Conservation (phyloP, 2,113 vertebrate genomes). For the Hypocryptadius cinnamomeus region DNA sequence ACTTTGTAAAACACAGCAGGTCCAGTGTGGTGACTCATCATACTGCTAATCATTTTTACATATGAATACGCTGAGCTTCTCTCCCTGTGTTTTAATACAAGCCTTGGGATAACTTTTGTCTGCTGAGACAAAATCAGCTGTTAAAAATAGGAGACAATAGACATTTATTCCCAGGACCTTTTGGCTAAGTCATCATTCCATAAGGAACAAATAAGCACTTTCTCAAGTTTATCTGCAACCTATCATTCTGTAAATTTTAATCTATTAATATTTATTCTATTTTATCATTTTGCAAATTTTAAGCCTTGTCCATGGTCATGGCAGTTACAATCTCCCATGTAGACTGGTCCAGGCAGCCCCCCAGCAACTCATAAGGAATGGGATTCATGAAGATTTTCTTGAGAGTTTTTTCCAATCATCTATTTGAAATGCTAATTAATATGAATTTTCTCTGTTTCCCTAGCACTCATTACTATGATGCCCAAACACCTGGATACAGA, state of each 20-base stretch:
- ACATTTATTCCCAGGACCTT: neutral
- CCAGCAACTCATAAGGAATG: neutral
- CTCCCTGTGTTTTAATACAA: neutral
- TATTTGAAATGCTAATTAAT: neutral
- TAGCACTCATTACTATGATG: neutral
- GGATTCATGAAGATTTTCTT: neutral
- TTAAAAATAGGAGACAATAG: neutral
- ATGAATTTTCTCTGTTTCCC: neutral
- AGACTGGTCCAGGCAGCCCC: neutral
- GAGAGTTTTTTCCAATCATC: neutral
- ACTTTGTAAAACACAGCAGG: neutral
- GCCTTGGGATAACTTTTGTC: neutral
- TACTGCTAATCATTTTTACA: neutral
- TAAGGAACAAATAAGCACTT: neutral
- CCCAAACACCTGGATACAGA: neutral
- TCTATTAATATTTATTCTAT: neutral
- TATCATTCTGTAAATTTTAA: neutral
- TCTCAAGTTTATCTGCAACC: neutral
- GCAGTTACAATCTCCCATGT: neutral
- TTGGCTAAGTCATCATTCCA: neutral
- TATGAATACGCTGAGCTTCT: neutral
- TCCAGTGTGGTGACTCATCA: neutral
- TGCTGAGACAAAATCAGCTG: neutral
- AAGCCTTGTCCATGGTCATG: neutral
- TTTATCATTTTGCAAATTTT: neutral